phyloP scores from a whole-genome alignment of 2,888 invertebrate genomes.

The Agrypnus murinus region DNA sequence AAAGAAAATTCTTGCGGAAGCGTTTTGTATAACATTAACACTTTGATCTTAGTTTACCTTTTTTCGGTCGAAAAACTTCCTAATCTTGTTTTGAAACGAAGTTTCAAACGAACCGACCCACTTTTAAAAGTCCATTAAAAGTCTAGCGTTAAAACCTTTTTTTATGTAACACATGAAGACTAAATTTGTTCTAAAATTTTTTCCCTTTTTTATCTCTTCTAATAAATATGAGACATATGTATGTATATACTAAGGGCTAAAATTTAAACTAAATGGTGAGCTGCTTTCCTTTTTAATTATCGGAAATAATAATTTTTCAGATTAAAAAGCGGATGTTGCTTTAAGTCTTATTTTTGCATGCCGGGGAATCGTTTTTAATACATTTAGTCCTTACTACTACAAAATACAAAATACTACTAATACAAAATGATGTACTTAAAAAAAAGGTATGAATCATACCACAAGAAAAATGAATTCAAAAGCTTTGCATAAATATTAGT shows the following conservation, averaged over 20 bases:
- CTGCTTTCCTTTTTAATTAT: no score
- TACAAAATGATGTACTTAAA: no score
- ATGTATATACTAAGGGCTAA: constrained; percentile 26
- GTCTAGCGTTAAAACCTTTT: constrained; percentile 41
- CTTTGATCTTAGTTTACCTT: constrained; percentile 1
- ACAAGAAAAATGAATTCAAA: no score
- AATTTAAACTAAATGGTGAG: constrained; percentile 25
- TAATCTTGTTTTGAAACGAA: constrained; percentile 28
- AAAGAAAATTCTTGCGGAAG: neutral
- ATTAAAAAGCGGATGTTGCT: no score
- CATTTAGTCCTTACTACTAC: no score
- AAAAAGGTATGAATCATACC: no score
- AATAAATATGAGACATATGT: constrained; percentile 23
- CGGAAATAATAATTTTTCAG: no score
- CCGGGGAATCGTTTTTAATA: no score
- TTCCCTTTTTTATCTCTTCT: constrained; percentile 16
- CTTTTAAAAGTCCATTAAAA: constrained; percentile 45
- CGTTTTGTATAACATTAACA: constrained; percentile 9
- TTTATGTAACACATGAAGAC: constrained; percentile 45
- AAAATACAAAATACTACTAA: no score
- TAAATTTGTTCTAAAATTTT: constrained; percentile 40
- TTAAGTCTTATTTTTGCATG: no score
- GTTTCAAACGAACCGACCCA: constrained; percentile 37
- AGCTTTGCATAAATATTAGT: no score
- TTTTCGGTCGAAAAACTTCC: neutral